Evolutionary conservation across 1,140 invertebrate genomes (phyloP), one percentile per base, ranked within the genome.

Genomic region (Penaeus chinensis): DNA sequence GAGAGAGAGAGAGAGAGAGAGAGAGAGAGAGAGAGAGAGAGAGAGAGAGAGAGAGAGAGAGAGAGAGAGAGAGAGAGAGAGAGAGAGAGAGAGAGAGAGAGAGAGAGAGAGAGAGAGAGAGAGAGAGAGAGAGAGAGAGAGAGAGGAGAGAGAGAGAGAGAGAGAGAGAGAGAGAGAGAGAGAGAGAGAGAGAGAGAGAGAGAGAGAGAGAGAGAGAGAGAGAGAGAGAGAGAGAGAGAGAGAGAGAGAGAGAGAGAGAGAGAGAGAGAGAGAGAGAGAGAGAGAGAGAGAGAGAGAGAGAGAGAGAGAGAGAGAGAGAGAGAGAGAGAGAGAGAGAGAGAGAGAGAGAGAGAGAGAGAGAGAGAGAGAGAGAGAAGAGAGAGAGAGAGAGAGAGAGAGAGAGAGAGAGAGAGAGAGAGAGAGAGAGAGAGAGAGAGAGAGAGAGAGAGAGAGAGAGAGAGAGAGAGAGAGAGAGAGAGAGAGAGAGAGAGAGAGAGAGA

Each of bases 241-340:
- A n/a, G 63, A n/a, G 63, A 65, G 63, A 65, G 63, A n/a, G n/a
- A 65, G 63, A 65, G 63, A n/a, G n/a, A 65, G 63, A 65, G 63
- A n/a, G n/a, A n/a, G 63, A 65, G 63, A n/a, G 63, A 65, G 63
- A 65, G 16, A n/a, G 63, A 65, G n/a, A n/a, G n/a, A n/a, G 63
- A 65, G 63, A 65, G 63, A 16, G n/a, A n/a, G 63, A n/a, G n/a
- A 18, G 63, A 65, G 16, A 65, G 63, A 65, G n/a, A n/a, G 63
- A n/a, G 7, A 24, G 7, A 7, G 7, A 3, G 65, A 7, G 65
- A 7, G 7, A 24, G 7, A 24, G 65, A 37, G 5, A 37, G 37
- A 37, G 37, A 37, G 2, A 37, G 37, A 37, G 37, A 37, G 37
- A 37, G 5, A 7, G 7, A 24, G 7, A 7, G 65, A 24, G 7